Evolutionary conservation across 2,888 invertebrate genomes (phyloP).

Genomic region (Chymomyza procnemis): DNA sequence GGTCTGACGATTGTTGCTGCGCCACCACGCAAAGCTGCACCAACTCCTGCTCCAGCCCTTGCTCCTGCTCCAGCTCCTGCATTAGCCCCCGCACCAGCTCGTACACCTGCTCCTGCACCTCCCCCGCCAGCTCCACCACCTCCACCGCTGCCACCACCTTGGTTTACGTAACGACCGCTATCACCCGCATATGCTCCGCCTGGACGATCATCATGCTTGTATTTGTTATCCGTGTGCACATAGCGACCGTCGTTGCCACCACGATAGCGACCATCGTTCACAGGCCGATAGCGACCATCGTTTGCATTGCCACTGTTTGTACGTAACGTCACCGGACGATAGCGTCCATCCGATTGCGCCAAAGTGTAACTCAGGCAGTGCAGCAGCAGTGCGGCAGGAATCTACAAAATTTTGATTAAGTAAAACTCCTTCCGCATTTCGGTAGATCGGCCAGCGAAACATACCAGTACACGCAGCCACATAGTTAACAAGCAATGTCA

Average conservation of each 20-base stretch:
- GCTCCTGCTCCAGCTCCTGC: slow-evolving; percentile 15
- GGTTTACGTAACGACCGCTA: slow-evolving; percentile 53
- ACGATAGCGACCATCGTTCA: slow-evolving; percentile 77
- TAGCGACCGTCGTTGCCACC: slow-evolving; percentile 78
- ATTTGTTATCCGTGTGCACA: slow-evolving; percentile 78
- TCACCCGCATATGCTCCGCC: slow-evolving; percentile 69
- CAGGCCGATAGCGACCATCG: slow-evolving; percentile 69
- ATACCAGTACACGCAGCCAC: slow-evolving; percentile 58
- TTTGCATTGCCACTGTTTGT: background rate
- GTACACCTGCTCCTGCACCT: slow-evolving; percentile 5
- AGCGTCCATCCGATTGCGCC: slow-evolving; percentile 78
- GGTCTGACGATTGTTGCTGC: slow-evolving; percentile 19
- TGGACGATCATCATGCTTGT: slow-evolving; percentile 63
- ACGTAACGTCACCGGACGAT: slow-evolving; percentile 60
- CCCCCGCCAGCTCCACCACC: slow-evolving; percentile 41
- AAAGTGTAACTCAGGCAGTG: slow-evolving; percentile 36
- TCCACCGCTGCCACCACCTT: slow-evolving; percentile 51
- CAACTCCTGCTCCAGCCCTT: slow-evolving; percentile 5
- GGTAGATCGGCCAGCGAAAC: slow-evolving; percentile 10
- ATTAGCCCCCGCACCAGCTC: slow-evolving; percentile 12
- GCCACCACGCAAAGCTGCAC: slow-evolving; percentile 2
- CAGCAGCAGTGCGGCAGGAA: slow-evolving; percentile 21
- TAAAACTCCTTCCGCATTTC: background rate
- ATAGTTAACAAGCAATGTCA: slow-evolving; percentile 52
- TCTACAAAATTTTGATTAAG: slow-evolving; percentile 25